Evolutionary conservation across 2,888 invertebrate genomes (phyloP), one percentile per base, ranked within the genome.

Genomic region (Oscheius myriophilus): DNA sequence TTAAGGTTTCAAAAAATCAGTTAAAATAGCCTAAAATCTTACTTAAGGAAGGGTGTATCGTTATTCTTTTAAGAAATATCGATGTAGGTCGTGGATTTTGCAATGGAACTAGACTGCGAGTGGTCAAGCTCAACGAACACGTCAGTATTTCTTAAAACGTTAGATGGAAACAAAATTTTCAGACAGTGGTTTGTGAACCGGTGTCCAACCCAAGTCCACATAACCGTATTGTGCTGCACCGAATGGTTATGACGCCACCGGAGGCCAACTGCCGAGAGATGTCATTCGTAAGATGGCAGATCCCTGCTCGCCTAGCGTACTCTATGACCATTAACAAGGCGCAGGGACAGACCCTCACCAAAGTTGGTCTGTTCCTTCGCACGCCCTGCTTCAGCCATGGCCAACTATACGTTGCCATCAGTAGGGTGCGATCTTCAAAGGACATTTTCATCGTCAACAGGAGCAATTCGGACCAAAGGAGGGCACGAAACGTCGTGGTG

Each of bases 251-350:
- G 43, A 52, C 26, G 11, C 57, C 58, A 1, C 14, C 64, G 3
- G 53, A 52, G n/a, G 49, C 53, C 16, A n/a, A 64, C 25, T 41
- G 25, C 16, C 14, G 65, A 11, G 51, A 26, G 14, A 41, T 45
- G 18, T 43, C 53, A 1, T 69, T 77, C 46, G 16, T 12, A 45
- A 68, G 78, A n/a, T 43, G 70, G 11, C 81, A 81, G 66, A 80
- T 76, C 52, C 81, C 81, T 9, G 45, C 87, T 0, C 76, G 76
- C 25, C 52, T 82, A 0, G 81, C 83, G 16, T 87, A 79, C 72
- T 82, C 79, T 9, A 78, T 81, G 70, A 83, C 83, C 0, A 78
- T 84, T 14, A 85, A 84, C 57, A 86, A 87, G 68, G 76, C 84
- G 3, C 86, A 86, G 63, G 86, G 86, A 0, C 84, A 33, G 23